Conservation (phyloP, 2,888 invertebrate species). For the Ophioninae sp. region DNA sequence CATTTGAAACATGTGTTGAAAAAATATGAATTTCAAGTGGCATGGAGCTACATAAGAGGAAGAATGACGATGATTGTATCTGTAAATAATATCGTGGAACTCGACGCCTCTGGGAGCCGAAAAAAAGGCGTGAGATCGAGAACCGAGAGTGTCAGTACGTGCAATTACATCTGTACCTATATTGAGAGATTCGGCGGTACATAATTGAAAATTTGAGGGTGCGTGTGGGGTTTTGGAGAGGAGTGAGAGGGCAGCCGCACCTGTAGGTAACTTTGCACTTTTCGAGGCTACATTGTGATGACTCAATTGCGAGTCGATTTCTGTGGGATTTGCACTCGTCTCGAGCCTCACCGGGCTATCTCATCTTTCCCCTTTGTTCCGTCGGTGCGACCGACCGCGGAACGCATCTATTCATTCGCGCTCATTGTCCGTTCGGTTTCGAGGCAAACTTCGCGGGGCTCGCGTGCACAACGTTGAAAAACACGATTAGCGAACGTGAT, state of each 20-base stretch:
- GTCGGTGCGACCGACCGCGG: slow-evolving; percentile 45
- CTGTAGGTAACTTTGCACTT: slow-evolving; percentile 58
- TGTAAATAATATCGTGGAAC: neutral
- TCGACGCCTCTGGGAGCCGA: slow-evolving; percentile 4
- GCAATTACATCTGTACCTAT: neutral
- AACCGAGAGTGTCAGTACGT: slow-evolving; percentile 48
- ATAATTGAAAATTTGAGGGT: slow-evolving; percentile 23
- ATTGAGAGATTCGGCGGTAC: neutral
- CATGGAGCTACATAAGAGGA: neutral
- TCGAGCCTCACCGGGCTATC: slow-evolving; percentile 19
- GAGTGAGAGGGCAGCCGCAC: slow-evolving; percentile 53
- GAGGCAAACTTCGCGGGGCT: neutral
- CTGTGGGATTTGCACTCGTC: slow-evolving; percentile 48
- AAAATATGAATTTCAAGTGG: neutral
- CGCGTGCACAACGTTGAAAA: neutral
- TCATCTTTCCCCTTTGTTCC: slow-evolving; percentile 36
- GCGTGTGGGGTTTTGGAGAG: slow-evolving; percentile 28
- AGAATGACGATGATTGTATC: slow-evolving; percentile 30
- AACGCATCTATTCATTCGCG: slow-evolving; percentile 5
- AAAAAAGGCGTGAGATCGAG: slow-evolving; percentile 53
- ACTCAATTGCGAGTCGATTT: slow-evolving; percentile 67
- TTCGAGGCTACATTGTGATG: slow-evolving; percentile 62
- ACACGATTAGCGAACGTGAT: slow-evolving; percentile 15
- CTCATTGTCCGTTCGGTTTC: neutral
- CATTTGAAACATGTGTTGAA: neutral